Percentiles rank a stretch among this genome's conserved stretches.
Conservation (phyloP, 2,113 vertebrate genomes). For the Proteles cristata region DNA sequence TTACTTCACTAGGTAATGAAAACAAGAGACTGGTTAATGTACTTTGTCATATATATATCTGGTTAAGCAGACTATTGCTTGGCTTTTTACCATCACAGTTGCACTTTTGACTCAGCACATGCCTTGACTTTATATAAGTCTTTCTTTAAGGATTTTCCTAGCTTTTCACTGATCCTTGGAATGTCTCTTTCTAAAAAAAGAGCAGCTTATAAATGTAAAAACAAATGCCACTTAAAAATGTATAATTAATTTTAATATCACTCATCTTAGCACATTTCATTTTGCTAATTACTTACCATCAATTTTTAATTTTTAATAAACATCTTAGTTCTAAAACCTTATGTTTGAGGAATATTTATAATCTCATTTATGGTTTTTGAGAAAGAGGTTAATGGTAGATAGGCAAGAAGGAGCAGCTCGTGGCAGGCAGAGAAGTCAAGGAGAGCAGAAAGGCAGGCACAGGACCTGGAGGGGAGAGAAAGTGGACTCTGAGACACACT, state of each 20-base stretch:
- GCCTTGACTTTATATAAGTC: conserved; percentile 22
- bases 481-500: background rate
- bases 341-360: conserved; percentile 69
- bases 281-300: conserved; percentile 76
- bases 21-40: background rate
- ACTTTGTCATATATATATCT: background rate
- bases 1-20: conserved; percentile 20
- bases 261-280: conserved; percentile 77
- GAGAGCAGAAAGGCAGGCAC: background rate
- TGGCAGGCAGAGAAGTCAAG: background rate
- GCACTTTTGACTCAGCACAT: conserved; percentile 33
- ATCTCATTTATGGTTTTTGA: conserved; percentile 63
- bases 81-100: conserved; percentile 13
- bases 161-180: conserved; percentile 59
- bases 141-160: conserved; percentile 49
- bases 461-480: too few relatives aligned
- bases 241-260: conserved; percentile 79
- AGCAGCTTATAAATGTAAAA: conserved; percentile 73
- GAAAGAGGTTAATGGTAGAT: background rate
- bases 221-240: conserved; percentile 73
- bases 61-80: conserved; percentile 30
- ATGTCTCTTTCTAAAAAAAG: conserved; percentile 28
- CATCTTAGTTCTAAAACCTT: conserved; percentile 68
- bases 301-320: conserved; percentile 83
- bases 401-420: background rate